Evolutionary conservation across 2,797 vertebrate genomes (phyloP), one percentile per base, ranked within the genome.

Genomic region (Limnodromus scolopaceus): DNA sequence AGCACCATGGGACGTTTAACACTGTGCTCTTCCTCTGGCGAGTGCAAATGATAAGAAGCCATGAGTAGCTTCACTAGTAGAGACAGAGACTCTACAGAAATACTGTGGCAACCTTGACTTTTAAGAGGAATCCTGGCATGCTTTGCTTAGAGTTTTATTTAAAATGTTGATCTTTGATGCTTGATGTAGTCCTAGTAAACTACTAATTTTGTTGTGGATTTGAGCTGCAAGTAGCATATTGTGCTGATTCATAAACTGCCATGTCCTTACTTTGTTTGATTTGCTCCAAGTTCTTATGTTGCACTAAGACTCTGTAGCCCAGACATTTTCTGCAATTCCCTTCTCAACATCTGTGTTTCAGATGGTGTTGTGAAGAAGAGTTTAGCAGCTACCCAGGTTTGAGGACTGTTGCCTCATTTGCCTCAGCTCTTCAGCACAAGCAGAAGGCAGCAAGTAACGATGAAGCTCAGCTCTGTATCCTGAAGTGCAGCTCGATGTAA

Each of bases 401-500:
- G 58, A 65, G 34, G 19, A 46, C 53, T 77, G 51, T 43, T 79
- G 57, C 48, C 24, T 86, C 17, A 9, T 76, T 93, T 91, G 57
- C 65, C 71, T 87, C 68, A 63, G 81, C 43, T 77, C 64, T 85
- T 79, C 75, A 85, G 89, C 66, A 48, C 25, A 70, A 77, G 55
- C 72, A 84, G 80, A 77, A 86, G 61, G n/a, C 57, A 87, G 43
- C 38, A 72, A 79, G 43, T 32, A 54, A 63, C 32, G 58, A 57
- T 55, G 25, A 69, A 45, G 54, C 77, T 90, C 46, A 38, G 51
- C 25, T 76, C 58, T 74, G 45, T 79, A 41, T 74, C 69, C 77
- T 79, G 60, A 90, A 92, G 89, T 64, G 60, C 36, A 93, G 78
- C 60, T 94, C 63, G 43, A 3, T 72, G 68, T 69, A 85, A 93